These are phyloP conservation scores for Hemicentrotus pulcherrimus DNA, from an alignment of 35 echinoderm and acorn worm species.

Conservation along the genomic window DNA sequence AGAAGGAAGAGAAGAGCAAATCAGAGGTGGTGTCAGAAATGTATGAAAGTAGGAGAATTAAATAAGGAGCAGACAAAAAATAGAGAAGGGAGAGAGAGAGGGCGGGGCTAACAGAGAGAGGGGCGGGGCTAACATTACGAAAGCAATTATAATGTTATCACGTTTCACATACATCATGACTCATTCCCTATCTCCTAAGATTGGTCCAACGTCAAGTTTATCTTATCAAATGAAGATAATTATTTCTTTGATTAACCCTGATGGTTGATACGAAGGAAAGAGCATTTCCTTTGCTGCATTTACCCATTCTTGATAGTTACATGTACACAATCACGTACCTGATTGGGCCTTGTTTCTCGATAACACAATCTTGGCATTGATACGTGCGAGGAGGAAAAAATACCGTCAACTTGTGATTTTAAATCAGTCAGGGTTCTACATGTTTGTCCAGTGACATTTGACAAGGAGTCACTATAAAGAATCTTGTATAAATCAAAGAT, in stretches of 20 bases:
- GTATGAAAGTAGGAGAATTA: not conserved
- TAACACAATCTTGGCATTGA: not conserved
- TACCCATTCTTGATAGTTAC: not conserved
- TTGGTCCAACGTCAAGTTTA: not conserved
- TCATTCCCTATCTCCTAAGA: not conserved
- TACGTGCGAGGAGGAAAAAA: not conserved
- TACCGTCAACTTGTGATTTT: not conserved
- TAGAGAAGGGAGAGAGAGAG: not conserved
- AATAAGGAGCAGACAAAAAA: not conserved
- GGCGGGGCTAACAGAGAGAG: not conserved
- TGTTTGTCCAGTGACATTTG: no score
- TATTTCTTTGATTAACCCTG: not conserved
- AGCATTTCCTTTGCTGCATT: not conserved
- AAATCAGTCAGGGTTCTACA: no score
- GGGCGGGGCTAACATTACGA: no score
- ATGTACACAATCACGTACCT: not conserved
- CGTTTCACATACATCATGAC: not conserved
- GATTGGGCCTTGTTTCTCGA: not conserved
- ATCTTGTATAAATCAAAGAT: no score
- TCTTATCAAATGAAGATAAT: not conserved
- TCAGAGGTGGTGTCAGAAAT: not conserved
- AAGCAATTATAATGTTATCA: no score
- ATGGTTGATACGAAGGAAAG: not conserved
- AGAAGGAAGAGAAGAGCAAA: not conserved
- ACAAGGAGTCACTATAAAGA: no score